Conservation (phyloP, 2,113 vertebrate species). For the Hydrolagus affinis region DNA sequence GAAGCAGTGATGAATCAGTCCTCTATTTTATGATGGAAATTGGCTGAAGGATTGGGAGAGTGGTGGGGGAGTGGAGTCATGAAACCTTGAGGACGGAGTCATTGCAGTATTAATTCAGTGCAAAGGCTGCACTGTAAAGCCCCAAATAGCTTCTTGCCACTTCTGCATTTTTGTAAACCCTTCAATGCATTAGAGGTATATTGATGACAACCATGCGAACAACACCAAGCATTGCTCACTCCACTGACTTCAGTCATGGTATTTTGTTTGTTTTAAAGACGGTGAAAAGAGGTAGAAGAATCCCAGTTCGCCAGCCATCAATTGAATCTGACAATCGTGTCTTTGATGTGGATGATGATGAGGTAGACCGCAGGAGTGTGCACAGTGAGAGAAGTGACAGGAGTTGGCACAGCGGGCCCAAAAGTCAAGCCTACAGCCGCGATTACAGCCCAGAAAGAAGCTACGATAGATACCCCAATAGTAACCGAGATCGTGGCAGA, state of each 20-base stretch:
- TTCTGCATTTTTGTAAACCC: too few relatives aligned
- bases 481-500: conserved; percentile 54
- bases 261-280: conserved; percentile 51
- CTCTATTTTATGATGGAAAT: too few relatives aligned
- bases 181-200: too few relatives aligned
- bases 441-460: conserved; percentile 59
- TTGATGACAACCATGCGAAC: too few relatives aligned
- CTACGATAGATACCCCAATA: conserved; percentile 56
- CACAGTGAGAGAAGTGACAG: conserved; percentile 61
- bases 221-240: too few relatives aligned
- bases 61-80: too few relatives aligned
- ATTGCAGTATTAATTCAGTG: too few relatives aligned
- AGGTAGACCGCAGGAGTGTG: conserved; percentile 73
- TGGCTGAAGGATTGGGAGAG: too few relatives aligned
- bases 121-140: too few relatives aligned
- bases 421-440: conserved; percentile 60
- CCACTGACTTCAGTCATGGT: not conserved
- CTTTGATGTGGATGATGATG: conserved; percentile 70
- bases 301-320: conserved; percentile 58
- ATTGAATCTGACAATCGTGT: conserved; percentile 62
- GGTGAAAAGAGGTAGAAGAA: conserved; percentile 77
- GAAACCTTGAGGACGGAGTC: too few relatives aligned
- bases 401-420: conserved; percentile 62
- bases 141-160: too few relatives aligned
- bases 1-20: too few relatives aligned